Evolutionary conservation across 2,888 invertebrate genomes (phyloP).

Genomic region (Lysandra coridon): DNA sequence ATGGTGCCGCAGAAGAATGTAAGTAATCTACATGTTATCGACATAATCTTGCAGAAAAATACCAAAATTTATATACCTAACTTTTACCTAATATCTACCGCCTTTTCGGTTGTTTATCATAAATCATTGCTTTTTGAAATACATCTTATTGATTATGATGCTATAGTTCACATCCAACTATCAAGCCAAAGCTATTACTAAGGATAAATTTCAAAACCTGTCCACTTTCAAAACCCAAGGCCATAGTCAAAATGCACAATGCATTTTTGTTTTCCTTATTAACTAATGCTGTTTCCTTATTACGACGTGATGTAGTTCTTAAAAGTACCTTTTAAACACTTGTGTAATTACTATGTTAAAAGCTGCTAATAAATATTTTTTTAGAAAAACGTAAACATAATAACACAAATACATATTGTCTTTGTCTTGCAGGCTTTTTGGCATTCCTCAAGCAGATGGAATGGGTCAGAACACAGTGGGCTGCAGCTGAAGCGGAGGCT

Average conservation of each 20-base stretch:
- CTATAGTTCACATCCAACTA: not conserved
- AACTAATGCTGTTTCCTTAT: no score
- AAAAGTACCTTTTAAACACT: not conserved
- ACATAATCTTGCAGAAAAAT: not conserved
- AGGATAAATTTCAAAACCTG: not conserved
- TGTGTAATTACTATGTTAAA: not conserved
- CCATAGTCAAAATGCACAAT: not conserved
- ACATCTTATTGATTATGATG: not conserved
- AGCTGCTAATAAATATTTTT: not conserved
- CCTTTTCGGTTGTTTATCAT: not conserved
- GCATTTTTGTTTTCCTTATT: not conserved
- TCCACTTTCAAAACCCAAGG: constrained; percentile 13
- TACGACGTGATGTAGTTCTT: not conserved
- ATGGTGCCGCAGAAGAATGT: constrained; percentile 86
- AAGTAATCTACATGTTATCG: constrained; percentile 51
- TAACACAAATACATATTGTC: not conserved
- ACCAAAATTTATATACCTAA: not conserved
- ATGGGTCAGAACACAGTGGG: constrained; percentile 85
- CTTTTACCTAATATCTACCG: constrained; percentile 4
- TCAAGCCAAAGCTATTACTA: not conserved
- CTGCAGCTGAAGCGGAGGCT: constrained; percentile 86
- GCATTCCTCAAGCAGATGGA: constrained; percentile 87
- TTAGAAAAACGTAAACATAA: not conserved
- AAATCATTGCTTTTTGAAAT: not conserved
- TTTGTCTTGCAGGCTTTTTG: constrained; percentile 82